Conservation (phyloP, 2,888 invertebrate species). For the Odontocolon sp. region DNA sequence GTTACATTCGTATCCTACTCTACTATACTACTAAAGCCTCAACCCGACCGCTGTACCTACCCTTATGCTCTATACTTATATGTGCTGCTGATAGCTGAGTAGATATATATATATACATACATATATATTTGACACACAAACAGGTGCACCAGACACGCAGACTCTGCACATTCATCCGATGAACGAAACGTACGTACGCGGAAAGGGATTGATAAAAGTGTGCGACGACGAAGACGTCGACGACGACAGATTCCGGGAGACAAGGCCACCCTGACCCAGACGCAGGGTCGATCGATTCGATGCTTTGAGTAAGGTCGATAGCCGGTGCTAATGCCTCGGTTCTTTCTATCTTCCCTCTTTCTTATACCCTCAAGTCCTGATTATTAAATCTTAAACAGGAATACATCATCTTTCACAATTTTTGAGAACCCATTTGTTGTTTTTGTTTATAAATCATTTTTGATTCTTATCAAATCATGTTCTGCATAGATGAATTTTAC, state of each 20-base stretch:
- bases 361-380: background rate
- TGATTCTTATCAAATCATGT: background rate
- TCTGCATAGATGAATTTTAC: slow-evolving; percentile 1
- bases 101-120: slow-evolving; percentile 2
- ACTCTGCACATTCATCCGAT: slow-evolving; percentile 48
- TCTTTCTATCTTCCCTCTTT: slow-evolving; percentile 10
- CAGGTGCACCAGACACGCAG: slow-evolving; percentile 44
- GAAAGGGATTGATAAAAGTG: slow-evolving; percentile 27
- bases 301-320: slow-evolving; percentile 57
- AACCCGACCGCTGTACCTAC: slow-evolving; percentile 2
- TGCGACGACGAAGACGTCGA: slow-evolving; percentile 38
- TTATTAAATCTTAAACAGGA: background rate
- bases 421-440: background rate
- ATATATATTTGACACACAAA: slow-evolving; percentile 14
- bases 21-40: slow-evolving; percentile 37
- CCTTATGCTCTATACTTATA: slow-evolving; percentile 12
- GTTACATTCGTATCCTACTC: slow-evolving; percentile 67
- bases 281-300: slow-evolving; percentile 57
- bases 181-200: slow-evolving; percentile 51
- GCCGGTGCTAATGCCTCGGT: slow-evolving; percentile 50
- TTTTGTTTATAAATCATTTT: background rate
- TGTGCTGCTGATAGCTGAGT: too few species aligned
- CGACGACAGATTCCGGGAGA: slow-evolving; percentile 55
- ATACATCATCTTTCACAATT: background rate
- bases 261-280: slow-evolving; percentile 76